Conservation (phyloP, 2,113 vertebrate species). For the Ammodytes dubius region DNA sequence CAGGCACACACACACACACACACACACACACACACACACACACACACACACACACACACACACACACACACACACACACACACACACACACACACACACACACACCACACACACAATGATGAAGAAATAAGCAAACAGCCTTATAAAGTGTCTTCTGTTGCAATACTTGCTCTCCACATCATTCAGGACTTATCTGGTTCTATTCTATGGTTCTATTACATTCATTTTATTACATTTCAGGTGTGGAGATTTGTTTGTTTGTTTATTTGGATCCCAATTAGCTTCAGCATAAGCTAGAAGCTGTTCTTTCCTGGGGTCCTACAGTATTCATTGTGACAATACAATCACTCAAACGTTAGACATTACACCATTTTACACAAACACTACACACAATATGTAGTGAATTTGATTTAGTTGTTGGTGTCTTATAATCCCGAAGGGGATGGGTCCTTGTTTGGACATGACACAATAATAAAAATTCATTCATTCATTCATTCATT, state of each 20-base stretch:
- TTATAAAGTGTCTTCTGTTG: slow-evolving; percentile 17
- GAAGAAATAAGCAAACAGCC: slow-evolving; percentile 33
- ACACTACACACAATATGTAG: too few relatives aligned
- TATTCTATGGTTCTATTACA: background rate
- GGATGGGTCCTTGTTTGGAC: too few relatives aligned
- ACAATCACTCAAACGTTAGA: too few relatives aligned
- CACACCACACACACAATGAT: slow-evolving; percentile 16
- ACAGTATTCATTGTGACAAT: too few relatives aligned
- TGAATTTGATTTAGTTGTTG: too few relatives aligned
- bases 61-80: slow-evolving; percentile 14
- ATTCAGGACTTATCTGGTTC: slow-evolving; percentile 2
- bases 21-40: slow-evolving; percentile 17
- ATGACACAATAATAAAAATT: too few relatives aligned
- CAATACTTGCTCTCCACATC: background rate
- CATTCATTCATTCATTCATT: too few relatives aligned
- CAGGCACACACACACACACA: slow-evolving; percentile 21
- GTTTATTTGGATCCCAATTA: too few relatives aligned
- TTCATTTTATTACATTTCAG: slow-evolving; percentile 1
- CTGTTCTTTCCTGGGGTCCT: too few relatives aligned
- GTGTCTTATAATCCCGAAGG: too few relatives aligned
- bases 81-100: slow-evolving; percentile 20
- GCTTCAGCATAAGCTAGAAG: too few relatives aligned
- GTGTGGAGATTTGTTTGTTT: background rate
- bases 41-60: slow-evolving; percentile 22
- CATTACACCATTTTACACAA: too few relatives aligned